phyloP scores from a whole-genome alignment of 1,140 invertebrate species.

The Wasmannia auropunctata region DNA sequence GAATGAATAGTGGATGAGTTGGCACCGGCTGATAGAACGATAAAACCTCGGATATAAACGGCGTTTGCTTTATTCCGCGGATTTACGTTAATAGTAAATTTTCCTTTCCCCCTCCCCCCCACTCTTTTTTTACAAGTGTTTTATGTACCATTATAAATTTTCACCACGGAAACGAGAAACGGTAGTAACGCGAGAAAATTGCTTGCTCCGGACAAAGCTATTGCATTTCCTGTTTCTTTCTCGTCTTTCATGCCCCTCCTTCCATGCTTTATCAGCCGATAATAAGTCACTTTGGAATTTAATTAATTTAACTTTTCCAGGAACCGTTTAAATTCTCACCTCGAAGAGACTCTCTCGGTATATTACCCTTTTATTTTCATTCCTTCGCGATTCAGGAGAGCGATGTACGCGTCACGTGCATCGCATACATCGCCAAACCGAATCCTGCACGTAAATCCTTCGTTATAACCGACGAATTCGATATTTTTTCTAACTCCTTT shows the following conservation, averaged over 20 bases:
- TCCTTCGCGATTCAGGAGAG: not conserved
- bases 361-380: conserved; percentile 30
- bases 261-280: conserved; percentile 44
- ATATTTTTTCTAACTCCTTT: conserved; percentile 38
- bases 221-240: conserved; percentile 34
- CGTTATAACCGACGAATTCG: conserved; percentile 45
- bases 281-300: conserved; percentile 58
- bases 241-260: not conserved
- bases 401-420: conserved; percentile 44
- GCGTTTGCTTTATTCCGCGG: conserved; percentile 40
- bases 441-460: conserved; percentile 39
- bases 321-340: conserved; percentile 27
- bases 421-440: conserved; percentile 29
- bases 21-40: conserved; percentile 47
- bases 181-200: conserved; percentile 52
- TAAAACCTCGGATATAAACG: conserved; percentile 44
- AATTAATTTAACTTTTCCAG: conserved; percentile 42
- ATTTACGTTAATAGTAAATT: conserved; percentile 60
- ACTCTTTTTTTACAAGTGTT: conserved; percentile 37
- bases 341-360: not conserved
- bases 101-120: not conserved
- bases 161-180: conserved; percentile 48
- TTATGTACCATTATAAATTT: conserved; percentile 56
- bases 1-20: conserved; percentile 54
- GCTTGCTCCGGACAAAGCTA: conserved; percentile 13